Conservation (phyloP, 2,888 invertebrate species). For the Dryocosmus kuriphilus region DNA sequence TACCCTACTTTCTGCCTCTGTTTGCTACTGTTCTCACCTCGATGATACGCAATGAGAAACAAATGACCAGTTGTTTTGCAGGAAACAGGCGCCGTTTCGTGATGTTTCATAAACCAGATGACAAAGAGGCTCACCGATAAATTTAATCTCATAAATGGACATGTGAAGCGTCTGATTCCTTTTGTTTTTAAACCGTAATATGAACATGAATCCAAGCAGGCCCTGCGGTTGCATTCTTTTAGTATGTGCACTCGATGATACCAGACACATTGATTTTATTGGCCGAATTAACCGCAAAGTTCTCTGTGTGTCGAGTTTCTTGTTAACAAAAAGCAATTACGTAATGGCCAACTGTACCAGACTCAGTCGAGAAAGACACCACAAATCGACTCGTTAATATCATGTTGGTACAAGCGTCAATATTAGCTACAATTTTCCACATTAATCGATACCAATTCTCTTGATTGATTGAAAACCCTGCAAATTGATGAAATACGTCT, state of each 20-base stretch:
- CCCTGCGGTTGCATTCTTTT: slow-evolving; percentile 44
- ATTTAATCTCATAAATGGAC: slow-evolving; percentile 68
- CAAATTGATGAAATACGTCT: too few relatives aligned
- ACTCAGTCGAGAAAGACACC: slow-evolving; percentile 50
- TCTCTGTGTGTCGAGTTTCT: slow-evolving; percentile 24
- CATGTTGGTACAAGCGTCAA: slow-evolving; percentile 17
- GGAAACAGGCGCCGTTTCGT: slow-evolving; percentile 21
- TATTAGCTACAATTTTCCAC: slow-evolving; percentile 20
- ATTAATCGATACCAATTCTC: slow-evolving; percentile 6
- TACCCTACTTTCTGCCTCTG: slow-evolving; percentile 5
- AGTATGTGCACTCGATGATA: slow-evolving; percentile 46
- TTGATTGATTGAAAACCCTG: slow-evolving; percentile 3
- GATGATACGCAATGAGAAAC: background rate
- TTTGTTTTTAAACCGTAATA: slow-evolving; percentile 53
- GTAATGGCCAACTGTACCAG: slow-evolving; percentile 57
- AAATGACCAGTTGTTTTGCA: background rate
- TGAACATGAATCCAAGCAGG: slow-evolving; percentile 51
- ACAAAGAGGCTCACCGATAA: slow-evolving; percentile 58
- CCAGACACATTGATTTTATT: slow-evolving; percentile 47
- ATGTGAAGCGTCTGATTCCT: slow-evolving; percentile 47
- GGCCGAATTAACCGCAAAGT: slow-evolving; percentile 44
- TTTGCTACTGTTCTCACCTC: background rate
- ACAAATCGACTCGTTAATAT: slow-evolving; percentile 29
- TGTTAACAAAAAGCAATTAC: slow-evolving; percentile 61
- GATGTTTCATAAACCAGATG: slow-evolving; percentile 35